Percentiles rank a stretch among this genome's conserved stretches.
phyloP scores from a whole-genome alignment of 2,888 invertebrate genomes.

The Liodrosophila aerea region DNA sequence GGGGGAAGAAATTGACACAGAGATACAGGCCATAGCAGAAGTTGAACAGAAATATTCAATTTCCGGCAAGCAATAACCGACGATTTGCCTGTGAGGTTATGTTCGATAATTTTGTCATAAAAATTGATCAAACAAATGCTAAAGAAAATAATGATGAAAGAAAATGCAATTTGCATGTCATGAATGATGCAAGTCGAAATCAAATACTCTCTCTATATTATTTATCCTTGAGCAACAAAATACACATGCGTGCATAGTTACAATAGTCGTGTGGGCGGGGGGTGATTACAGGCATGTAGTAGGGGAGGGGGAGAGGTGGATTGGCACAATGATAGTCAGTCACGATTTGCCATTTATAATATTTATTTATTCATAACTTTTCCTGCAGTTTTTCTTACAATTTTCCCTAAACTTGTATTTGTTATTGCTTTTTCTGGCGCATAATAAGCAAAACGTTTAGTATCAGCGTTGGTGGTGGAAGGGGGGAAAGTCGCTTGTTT shows the following conservation, averaged over 20 bases:
- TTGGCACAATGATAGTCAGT: constrained; percentile 64
- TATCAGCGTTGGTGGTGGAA: background rate
- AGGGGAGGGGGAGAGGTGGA: background rate
- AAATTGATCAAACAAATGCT: constrained; percentile 79
- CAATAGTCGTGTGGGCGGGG: background rate
- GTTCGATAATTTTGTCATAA: constrained; percentile 68
- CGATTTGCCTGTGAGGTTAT: constrained; percentile 18
- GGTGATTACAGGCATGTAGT: background rate
- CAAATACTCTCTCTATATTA: constrained; percentile 6
- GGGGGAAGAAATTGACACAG: constrained; percentile 5
- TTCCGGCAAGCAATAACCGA: constrained; percentile 13
- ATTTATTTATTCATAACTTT: constrained; percentile 77
- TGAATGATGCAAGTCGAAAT: constrained; percentile 16
- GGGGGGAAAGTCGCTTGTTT: constrained; percentile 16
- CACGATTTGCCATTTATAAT: constrained; percentile 75
- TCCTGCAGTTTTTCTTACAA: constrained; percentile 35
- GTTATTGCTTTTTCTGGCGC: constrained; percentile 34
- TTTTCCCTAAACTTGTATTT: constrained; percentile 7
- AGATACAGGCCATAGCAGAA: constrained; percentile 14
- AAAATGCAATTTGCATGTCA: constrained; percentile 76
- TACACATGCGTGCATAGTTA: constrained; percentile 16
- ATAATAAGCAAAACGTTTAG: constrained; percentile 53
- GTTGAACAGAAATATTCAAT: constrained; percentile 33
- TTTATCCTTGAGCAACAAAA: constrained; percentile 57
- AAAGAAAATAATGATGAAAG: constrained; percentile 54